Base-by-base conservation (phyloP, 2,888 invertebrate species). In the Lithodes maja region DNA sequence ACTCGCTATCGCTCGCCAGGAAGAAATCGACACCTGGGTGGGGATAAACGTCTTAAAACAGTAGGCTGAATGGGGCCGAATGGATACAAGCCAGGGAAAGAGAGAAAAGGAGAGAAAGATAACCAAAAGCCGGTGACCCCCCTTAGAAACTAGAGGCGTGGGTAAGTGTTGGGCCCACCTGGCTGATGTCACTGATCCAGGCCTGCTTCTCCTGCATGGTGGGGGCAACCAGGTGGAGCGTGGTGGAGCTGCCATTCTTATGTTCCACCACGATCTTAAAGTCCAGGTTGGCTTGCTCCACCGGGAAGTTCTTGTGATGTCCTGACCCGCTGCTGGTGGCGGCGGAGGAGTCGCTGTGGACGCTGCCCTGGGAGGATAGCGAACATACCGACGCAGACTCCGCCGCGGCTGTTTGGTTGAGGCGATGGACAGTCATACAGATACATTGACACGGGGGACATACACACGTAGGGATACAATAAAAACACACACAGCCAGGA, bases 141-240 rank as follows among this genome's bases (percentile, higher is more conserved):
- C 33, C 33, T 33, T 33, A 33, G 33, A 33, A 33, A 33, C 33
- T 33, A 33, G 33, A 33, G 33, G 33, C 33, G 33, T 33, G 33
- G 33, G 33, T 33, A 33, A 33, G 33, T 33, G 33, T 33, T 54
- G 3, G 1, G 3, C 82, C 91, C 92, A 95, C 95, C 94, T 98
- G 98, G 85, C 97, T 97, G 89, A 98, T 96, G 93, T 98, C 98
- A 92, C 97, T 97, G 89, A 98, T 97, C 98, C 98, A 98, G 0
- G 97, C 98, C 1, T 97, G 97, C 94, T 98, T 98, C 93, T 98
- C 98, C 94, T 98, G 96, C 71, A 96, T 95, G 0, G 97, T 97
- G 2, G 97, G 96, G 5, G 97, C 97, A 71, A 95, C 94, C 80
- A 95, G 93, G 83, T 93, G 94, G 78, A 95, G 97, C 94, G 93